Evolutionary conservation across 2,797 vertebrate genomes (phyloP), one percentile per base, ranked within the genome.

Genomic region (Coregonus sp.): DNA sequence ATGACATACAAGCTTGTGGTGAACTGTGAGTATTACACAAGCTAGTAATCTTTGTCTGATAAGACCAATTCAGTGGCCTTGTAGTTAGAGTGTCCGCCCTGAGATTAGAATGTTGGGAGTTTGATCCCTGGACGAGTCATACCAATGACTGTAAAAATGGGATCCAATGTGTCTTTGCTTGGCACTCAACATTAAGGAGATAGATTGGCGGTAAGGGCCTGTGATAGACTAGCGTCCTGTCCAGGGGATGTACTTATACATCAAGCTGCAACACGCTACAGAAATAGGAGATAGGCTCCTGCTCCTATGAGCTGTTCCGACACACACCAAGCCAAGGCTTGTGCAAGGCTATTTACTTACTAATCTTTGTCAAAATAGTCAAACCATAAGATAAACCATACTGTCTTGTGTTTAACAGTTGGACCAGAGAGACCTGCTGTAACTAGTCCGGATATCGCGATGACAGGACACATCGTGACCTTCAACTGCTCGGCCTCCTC

Each of bases 1-100:
- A 1, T 1, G 1, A 4, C 29, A 61, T 85, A 83, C 76, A 6
- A 31, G 31, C 77, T 90, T 25, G 40, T 70, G 2, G 78, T 85
- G 20, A 86, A 86, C 75, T 87, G 87, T 89, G 37, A 86, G 88
- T 87, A 79, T 61, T 66, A 40, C 5, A 69, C 29, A 33, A 51
- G 12, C 4, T 11, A 11, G 9, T 29, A 4, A 1, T 7, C 16
- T 77, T 20, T 25, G 50, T 50, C 40, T 47, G 9, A 25, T 61
- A 29, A 63, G 29, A 25, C 2, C 40, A 47, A 47, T 47, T 47
- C 40, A 47, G 2, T 47, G 40, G 2, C 40, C 9, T 47, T 47
- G 9, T 47, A 12, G 40, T 47, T 47, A 47, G 40, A 47, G 40
- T 12, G 9, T 47, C 40, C 9, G 0, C 40, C 40, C 40, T 47